Base-by-base conservation (phyloP, 2,797 vertebrate species). In the Epinephelus malabaricus region DNA sequence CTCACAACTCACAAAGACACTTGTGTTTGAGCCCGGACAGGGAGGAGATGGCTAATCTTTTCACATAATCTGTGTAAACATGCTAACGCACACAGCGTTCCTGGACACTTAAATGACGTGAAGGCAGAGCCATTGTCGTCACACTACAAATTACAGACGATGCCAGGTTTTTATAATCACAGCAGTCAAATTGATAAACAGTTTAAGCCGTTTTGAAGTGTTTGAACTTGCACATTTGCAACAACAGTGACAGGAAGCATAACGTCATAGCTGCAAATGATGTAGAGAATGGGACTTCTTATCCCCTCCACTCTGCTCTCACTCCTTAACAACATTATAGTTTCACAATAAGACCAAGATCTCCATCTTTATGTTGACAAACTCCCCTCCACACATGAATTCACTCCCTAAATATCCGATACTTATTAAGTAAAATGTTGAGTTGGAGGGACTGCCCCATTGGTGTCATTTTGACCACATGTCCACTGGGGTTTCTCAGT, bases 1-100 rank as follows among this genome's bases (percentile, higher is more conserved):
- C 92, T 91, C 93, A 95, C 94, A 96, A 94, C 95, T 93, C 93
- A 95, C 96, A 96, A 93, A 96, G 95, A 95, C 96, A 93, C 94
- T 91, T 18, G 9, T 69, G 76, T 80, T 71, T 73, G 61, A 77
- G 63, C 67, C 79, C 19, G 27, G 43, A 55, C 78, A 60, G 62
- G 74, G 86, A 88, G 73, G 72, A 96, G 95, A 94, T 90, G 88
- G 92, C 94, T 96, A 96, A 97, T 97, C 95, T 95, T 73, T 85
- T 64, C 50, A 91, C 86, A 93, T 96, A 95, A 96, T 96, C 95
- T 96, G 94, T 89, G 92, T 92, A 89, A 84, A 91, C 79, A 81
- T 88, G 94, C 80, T 88, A 83, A 82, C 67, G 54, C 88, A 80
- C 84, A 91, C 84, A 25, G 38, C 54, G 53, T 34, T 74, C 45